These are phyloP conservation scores for Chloroclysta siterata DNA, from an alignment of 2,888 invertebrate species.

Conservation along the genomic window DNA sequence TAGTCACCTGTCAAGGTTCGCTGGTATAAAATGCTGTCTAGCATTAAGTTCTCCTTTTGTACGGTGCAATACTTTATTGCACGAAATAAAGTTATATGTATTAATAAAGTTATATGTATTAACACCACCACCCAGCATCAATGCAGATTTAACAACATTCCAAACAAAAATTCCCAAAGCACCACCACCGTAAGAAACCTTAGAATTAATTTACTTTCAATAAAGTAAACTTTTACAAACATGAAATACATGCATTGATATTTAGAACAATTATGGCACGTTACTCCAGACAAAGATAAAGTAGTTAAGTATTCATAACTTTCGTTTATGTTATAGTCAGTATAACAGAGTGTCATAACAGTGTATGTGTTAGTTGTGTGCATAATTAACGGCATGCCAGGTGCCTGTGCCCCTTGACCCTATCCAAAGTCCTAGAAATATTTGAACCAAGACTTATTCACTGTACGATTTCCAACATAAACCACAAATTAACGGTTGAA, in stretches of 20 bases:
- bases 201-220: background rate
- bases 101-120: background rate
- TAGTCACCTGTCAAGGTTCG: no score
- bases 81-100: no score
- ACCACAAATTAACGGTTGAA: no score
- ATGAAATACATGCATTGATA: no score
- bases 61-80: no score
- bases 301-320: no score
- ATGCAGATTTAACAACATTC: background rate
- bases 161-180: slow-evolving; percentile 1
- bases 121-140: slow-evolving; percentile 2
- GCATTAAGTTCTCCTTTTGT: no score
- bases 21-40: no score
- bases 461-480: background rate
- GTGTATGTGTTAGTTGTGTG: slow-evolving; percentile 13
- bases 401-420: background rate
- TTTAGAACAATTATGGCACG: no score
- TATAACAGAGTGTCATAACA: background rate
- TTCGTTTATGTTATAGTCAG: no score
- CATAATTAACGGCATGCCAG: slow-evolving; percentile 6
- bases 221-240: background rate
- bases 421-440: background rate
- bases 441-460: background rate
- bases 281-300: no score
- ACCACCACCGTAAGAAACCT: background rate